These are phyloP conservation scores for Burhinus bistriatus DNA, from an alignment of 2,113 vertebrate genomes.

Conservation along the genomic window DNA sequence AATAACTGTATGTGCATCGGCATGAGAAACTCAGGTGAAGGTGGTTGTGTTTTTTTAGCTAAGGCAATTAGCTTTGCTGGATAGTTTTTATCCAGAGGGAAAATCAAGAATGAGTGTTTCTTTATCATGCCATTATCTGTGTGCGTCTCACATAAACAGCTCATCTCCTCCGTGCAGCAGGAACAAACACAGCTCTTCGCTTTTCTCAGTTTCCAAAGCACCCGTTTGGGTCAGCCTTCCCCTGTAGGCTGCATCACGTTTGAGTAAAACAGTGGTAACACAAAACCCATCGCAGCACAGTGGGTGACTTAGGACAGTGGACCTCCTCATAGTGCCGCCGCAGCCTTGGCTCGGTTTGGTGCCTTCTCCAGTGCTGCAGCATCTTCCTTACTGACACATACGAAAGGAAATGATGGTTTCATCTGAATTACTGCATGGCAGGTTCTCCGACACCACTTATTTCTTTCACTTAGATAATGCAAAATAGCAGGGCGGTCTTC, in stretches of 20 bases:
- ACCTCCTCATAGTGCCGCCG: no score
- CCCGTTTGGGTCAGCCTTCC: rapidly evolving
- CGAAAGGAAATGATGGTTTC: background rate
- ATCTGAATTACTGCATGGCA: background rate
- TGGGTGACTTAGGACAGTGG: background rate
- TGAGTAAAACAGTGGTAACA: background rate
- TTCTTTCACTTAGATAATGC: background rate
- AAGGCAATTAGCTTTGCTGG: background rate
- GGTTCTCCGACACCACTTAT: background rate
- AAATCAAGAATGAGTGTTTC: background rate
- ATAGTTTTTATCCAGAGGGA: background rate
- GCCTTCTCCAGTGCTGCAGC: background rate
- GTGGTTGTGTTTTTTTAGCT: background rate
- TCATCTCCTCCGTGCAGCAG: background rate
- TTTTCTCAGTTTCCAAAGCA: background rate
- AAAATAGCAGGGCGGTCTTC: background rate
- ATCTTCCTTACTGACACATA: background rate
- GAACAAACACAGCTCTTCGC: background rate
- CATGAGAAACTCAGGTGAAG: background rate
- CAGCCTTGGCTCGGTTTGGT: background rate
- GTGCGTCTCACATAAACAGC: background rate
- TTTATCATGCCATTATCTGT: rapidly evolving
- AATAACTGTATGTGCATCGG: background rate
- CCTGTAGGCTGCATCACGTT: background rate
- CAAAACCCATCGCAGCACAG: background rate